Conservation (phyloP, 2,113 vertebrate genomes). For the Haemorhous mexicanus region DNA sequence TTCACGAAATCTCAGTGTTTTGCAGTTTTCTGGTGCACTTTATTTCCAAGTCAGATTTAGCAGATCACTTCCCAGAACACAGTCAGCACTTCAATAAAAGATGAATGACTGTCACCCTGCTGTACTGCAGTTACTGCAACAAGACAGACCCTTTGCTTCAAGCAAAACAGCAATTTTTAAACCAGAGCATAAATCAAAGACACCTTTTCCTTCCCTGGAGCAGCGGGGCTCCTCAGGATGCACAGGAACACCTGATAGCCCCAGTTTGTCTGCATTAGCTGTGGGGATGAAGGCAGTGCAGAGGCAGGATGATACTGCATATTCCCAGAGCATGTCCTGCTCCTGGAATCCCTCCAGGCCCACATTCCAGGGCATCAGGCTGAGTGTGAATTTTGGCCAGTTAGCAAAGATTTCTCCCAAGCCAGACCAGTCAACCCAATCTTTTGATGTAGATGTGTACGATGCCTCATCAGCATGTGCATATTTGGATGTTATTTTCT, state of each 20-base stretch:
- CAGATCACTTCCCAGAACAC: background rate
- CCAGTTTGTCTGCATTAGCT: background rate
- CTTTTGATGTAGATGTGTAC: constrained; percentile 33
- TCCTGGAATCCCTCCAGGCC: constrained; percentile 41
- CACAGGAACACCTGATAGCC: background rate
- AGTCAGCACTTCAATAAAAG: background rate
- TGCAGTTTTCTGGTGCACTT: background rate
- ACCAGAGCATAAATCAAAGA: background rate
- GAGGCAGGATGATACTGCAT: background rate
- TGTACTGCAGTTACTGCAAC: background rate
- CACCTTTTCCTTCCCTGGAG: background rate
- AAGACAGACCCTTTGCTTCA: background rate
- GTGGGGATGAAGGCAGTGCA: background rate
- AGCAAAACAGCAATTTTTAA: background rate
- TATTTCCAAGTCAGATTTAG: background rate
- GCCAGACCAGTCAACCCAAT: background rate
- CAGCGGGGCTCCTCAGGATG: background rate
- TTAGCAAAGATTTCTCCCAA: constrained; percentile 35
- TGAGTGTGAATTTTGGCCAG: constrained; percentile 47
- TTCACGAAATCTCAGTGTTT: background rate
- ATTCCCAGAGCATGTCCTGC: background rate
- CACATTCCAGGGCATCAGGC: constrained; percentile 41
- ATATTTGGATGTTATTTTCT: constrained; percentile 51
- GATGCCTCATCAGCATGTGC: constrained; percentile 42
- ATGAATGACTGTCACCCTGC: background rate